Base-by-base conservation (phyloP, 2,113 vertebrate species). In the Stigmatopora argus region DNA sequence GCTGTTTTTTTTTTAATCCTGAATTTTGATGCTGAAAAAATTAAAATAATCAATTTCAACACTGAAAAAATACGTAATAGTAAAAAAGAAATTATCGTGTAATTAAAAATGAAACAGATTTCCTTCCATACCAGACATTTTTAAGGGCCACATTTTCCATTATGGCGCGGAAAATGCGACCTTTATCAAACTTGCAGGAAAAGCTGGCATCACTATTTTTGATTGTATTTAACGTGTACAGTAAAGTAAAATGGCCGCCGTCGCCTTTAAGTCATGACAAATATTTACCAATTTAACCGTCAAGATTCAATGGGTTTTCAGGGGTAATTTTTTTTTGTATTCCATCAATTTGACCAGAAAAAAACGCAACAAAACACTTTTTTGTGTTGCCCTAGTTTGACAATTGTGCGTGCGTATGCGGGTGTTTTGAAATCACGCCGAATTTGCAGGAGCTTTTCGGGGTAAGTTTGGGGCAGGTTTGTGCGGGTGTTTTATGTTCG, bases 321-420 rank as follows among this genome's bases (percentile, higher is more conserved):
- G 38, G 53, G 21, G 13, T 1, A 14, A 31, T 26, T 56, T 23
- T 13, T 56, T 61, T 61, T 61, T 61, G 59, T 61, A 61, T 45
- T 45, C 38, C 58, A 21, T 31, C 26, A 31, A 31, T 31, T 31
- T 31, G 26, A 31, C 26, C 26, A 31, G 26, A 31, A 31, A 64
- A 72, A 80, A 78, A 62, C 38, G 47, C 66, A 81, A 78, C 70
- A 78, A 74, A 78, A 69, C 34, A 60, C 67, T 66, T 65, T 44
- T 78, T 45, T 69, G 70, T 77, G 67, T 73, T 77, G 75, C 81
- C 76, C 80, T 69, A 66, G 78, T 66, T 77, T 76, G 84, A 88
- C 85, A 88, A 85, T 83, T 72, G 67, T 67, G 77, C 67, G 68
- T 71, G n/a, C 64, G 70, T 71, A 44, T 64, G 69, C 55, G 12